Evolutionary conservation across 2,888 invertebrate genomes (phyloP).

Genomic region (Pristionchus maxplancki): DNA sequence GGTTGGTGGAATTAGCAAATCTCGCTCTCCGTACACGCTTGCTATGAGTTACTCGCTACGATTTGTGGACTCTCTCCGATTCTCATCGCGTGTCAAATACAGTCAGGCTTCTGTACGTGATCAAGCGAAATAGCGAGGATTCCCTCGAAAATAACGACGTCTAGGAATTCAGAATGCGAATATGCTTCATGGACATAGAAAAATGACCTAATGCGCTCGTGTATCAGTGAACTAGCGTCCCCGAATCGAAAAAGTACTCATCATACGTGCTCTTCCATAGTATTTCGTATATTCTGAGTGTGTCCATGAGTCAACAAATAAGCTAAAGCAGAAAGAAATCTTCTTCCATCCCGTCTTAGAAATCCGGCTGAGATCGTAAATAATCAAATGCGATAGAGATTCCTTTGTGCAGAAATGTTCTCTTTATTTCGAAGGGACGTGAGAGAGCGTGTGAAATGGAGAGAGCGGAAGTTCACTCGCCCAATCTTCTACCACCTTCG

Average conservation of each 20-base stretch:
- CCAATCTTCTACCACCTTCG: background rate
- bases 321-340: background rate
- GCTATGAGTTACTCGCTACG: no score
- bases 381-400: background rate
- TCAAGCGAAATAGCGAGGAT: background rate
- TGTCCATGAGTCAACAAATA: background rate
- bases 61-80: background rate
- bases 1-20: background rate
- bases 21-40: background rate
- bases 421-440: background rate
- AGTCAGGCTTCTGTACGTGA: conserved; percentile 3
- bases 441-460: background rate
- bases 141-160: background rate
- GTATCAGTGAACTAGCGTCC: background rate
- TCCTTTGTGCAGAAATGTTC: background rate
- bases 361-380: background rate
- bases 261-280: no score
- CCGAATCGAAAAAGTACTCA: no score
- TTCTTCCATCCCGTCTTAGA: background rate
- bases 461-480: background rate
- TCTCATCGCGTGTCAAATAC: conserved; percentile 7
- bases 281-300: background rate
- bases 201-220: background rate
- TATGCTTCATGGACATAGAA: background rate
- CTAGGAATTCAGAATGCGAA: background rate